Base-by-base conservation (phyloP, 2,888 invertebrate species). In the Himalopsyche kuldschensis region DNA sequence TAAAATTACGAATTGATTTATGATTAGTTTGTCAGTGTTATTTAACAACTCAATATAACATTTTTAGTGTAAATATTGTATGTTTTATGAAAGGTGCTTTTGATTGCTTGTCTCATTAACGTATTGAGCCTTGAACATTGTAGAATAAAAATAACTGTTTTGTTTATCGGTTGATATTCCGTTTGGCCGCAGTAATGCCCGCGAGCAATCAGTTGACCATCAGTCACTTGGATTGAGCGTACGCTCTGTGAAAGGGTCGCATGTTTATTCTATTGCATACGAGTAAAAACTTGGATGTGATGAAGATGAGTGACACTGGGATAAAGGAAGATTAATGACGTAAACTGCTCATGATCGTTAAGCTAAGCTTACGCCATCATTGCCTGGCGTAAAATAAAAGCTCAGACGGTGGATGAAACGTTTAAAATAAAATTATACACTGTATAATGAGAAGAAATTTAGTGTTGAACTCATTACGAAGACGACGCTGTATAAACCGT, bases 321-420 rank as follows among this genome's bases (percentile, higher is more conserved):
- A 86, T 86, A 86, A 86, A 86, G 84, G 79, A 86, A 84, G 86
- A 86, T 86, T 86, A 85, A 86, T 86, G 86, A 85, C 84, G 82
- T 75, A 75, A 63, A 69, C 80, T 75, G 79, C 79, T 32, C 80
- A 75, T 24, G 76, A 80, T 78, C 81, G 41, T 55, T 55, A 55
- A 20, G 55, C 55, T 20, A 20, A 55, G 55, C 55, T 55, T 6
- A 24, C 55, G 55, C 55, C 55, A 20, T 20, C 55, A 55, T 55
- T 20, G n/a, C 75, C 35, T 79, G 82, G 79, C 79, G 76, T 82
- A 6, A 32, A 75, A 75, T 75, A 32, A 75, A 75, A 75, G 75
- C 75, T 20, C 3, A 30, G 17, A 75, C 55, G 55, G 55, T 55
- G 10, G 20, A 55, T 55, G 55, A 55, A 55, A 10, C 55, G 55